Evolutionary conservation across 1,140 invertebrate species (phyloP).

Genomic region (Melipona quadrifasciata): DNA sequence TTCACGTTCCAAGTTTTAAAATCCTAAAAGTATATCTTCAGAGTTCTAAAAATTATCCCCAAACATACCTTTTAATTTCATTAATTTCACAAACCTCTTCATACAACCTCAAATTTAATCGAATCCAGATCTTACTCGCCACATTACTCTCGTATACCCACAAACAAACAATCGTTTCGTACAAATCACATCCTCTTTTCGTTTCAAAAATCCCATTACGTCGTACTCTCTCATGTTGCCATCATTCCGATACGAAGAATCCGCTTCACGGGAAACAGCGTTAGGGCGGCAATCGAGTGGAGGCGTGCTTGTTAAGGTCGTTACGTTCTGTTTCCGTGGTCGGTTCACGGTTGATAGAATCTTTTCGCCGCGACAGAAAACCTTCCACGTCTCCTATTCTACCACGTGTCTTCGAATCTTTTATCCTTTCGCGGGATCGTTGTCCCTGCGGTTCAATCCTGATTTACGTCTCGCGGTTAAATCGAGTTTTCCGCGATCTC

Average conservation of each 20-base stretch:
- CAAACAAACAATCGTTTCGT: background rate
- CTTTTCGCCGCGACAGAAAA: conserved; percentile 22
- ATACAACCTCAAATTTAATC: no score
- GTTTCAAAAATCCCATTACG: background rate
- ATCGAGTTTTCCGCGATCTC: background rate
- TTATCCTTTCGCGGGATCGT: background rate
- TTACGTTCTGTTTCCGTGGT: conserved; percentile 1
- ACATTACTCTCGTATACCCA: background rate
- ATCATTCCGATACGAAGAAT: background rate
- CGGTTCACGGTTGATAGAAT: conserved; percentile 18
- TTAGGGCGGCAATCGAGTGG: background rate
- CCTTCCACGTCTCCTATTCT: background rate
- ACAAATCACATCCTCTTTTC: background rate
- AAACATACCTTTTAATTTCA: no score
- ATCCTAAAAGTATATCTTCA: no score
- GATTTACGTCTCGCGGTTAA: conserved; percentile 27
- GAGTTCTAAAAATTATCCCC: no score
- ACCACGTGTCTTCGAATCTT: conserved; percentile 12
- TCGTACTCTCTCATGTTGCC: background rate
- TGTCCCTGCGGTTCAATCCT: conserved; percentile 32
- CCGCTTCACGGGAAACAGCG: background rate
- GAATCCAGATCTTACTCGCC: background rate
- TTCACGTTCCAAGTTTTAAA: no score
- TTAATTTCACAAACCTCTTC: no score
- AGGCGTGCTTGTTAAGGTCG: conserved; percentile 16